Base-by-base conservation (phyloP, 2,113 vertebrate species). In the Danionella cerebrum region DNA sequence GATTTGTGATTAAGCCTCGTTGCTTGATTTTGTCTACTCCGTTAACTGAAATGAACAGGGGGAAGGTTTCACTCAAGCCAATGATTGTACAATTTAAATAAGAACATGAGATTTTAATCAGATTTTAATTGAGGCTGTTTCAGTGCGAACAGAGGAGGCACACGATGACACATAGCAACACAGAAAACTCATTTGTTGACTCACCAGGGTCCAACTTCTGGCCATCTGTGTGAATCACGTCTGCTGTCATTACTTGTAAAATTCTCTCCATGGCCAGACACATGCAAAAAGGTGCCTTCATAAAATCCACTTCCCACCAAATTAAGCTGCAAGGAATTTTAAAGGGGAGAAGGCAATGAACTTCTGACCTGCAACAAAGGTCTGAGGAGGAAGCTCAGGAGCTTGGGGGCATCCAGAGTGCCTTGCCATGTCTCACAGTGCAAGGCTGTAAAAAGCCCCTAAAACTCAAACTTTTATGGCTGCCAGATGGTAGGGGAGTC, bases 301-400 rank as follows among this genome's bases (percentile, higher is more conserved):
- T n/a, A 36, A 48, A 64, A 48, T 8, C 29, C 7, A 12, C 31
- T 64, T 75, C 75, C 76, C 72, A 25, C 78, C 78, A 73, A 76
- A 77, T 80, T 73, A 74, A 71, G 53, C 74, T 75, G 13, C 8
- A 69, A 78, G 79, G 80, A 83, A 41, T 78, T 72, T 51, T 52
- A 72, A 66, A 69, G 36, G n/a, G 74, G 76, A 78, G 76, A 78
- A 86, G 86, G 84, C 84, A 86, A 80, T 89, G 86, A 87, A 88
- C 87, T 89, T 88, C 86, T 89, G 87, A 88, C 86, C 86, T 82
- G 81, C 84, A 76, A 74, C 82, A 83, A 79, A 85, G 53, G 81
- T 78, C 77, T 63, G 76, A 71, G 71, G 79, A 81, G 84, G 82
- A 87, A 82, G 78, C 82, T 74, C 66, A 83, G 79, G 80, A 80